phyloP scores from a whole-genome alignment of 2,888 invertebrate genomes.

The Plusia festucae region DNA sequence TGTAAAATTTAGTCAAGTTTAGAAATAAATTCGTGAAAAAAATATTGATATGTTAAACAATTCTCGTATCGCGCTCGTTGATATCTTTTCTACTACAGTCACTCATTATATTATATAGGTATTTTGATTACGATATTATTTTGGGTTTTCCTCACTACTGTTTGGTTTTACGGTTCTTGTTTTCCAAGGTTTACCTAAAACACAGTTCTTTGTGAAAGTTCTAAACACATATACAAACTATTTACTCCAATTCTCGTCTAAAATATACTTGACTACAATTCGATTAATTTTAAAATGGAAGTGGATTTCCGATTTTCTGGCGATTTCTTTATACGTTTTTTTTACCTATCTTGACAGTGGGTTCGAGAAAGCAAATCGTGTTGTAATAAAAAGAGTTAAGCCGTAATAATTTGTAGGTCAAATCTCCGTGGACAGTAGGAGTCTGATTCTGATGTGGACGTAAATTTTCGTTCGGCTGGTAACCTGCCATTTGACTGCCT shows the following conservation, averaged over 20 bases:
- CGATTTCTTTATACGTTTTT: not conserved
- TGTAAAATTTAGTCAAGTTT: not conserved
- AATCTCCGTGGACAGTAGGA: no score
- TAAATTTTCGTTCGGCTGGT: no score
- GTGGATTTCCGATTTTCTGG: not conserved
- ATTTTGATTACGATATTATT: not conserved
- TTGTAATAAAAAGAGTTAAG: no score
- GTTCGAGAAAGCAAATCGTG: no score
- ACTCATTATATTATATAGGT: not conserved
- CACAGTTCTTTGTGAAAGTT: not conserved
- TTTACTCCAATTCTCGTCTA: no score
- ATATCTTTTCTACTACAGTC: slow-evolving; percentile 64
- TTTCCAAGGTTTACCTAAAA: not conserved
- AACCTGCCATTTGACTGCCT: no score
- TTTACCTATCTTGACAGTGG: no score
- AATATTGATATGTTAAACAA: not conserved
- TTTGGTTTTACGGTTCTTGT: not conserved
- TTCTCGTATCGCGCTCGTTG: slow-evolving; percentile 62
- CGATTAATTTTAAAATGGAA: not conserved
- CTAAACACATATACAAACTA: not conserved
- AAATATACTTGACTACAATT: not conserved
- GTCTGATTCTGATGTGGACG: no score
- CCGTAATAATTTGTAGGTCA: no score
- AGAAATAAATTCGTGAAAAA: not conserved
- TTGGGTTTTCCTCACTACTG: not conserved